phyloP scores from a whole-genome alignment of 2,888 invertebrate genomes.

The Erpobdella octoculata region DNA sequence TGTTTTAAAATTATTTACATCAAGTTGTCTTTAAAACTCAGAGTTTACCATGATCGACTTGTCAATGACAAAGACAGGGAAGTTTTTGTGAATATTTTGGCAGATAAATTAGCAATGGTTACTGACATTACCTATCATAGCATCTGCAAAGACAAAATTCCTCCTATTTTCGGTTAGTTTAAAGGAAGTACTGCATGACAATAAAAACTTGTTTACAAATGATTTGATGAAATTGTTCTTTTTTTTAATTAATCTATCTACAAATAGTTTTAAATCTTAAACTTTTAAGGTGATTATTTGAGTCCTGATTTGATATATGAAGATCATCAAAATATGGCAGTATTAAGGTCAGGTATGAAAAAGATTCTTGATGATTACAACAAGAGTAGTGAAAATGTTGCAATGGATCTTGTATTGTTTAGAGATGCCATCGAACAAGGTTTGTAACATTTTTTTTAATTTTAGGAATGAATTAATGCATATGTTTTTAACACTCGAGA shows the following conservation, averaged over 20 bases:
- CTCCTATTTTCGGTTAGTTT: constrained; percentile 57
- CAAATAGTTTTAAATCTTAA: background rate
- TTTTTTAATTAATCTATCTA: background rate
- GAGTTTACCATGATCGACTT: constrained; percentile 76
- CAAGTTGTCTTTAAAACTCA: constrained; percentile 29
- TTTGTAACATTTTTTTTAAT: constrained; percentile 33
- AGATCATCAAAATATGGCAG: constrained; percentile 63
- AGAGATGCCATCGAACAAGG: constrained; percentile 75
- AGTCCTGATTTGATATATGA: constrained; percentile 72
- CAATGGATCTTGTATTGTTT: constrained; percentile 75
- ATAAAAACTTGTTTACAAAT: background rate
- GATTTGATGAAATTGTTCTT: background rate
- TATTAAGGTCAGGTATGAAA: constrained; percentile 38
- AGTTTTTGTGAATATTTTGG: constrained; percentile 66
- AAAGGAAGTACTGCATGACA: background rate
- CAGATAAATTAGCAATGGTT: constrained; percentile 67
- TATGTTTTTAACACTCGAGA: background rate
- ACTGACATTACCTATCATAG: constrained; percentile 74
- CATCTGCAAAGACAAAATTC: constrained; percentile 65
- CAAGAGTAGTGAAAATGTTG: constrained; percentile 66
- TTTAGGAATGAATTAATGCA: background rate
- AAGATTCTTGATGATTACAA: constrained; percentile 63
- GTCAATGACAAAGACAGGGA: constrained; percentile 70
- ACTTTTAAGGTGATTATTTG: constrained; percentile 68
- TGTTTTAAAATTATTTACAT: background rate